Percentiles rank a stretch among this genome's conserved stretches.
Evolutionary conservation across 1,140 invertebrate genomes (phyloP).

Genomic region (Aporrectodea caliginosa): DNA sequence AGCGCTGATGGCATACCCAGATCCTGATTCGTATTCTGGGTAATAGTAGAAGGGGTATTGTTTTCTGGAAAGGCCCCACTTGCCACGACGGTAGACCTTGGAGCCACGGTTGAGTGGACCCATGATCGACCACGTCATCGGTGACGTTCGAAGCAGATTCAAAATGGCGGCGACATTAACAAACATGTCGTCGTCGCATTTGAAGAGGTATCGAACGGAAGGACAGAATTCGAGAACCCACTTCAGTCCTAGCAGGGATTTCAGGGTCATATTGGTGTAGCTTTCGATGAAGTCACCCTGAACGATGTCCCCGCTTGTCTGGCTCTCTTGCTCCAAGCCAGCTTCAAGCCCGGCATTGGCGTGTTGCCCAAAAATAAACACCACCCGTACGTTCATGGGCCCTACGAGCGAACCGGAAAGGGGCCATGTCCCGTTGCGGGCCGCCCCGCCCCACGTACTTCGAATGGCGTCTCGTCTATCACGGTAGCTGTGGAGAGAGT

Average conservation of each 20-base stretch:
- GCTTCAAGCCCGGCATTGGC: conserved; percentile 52
- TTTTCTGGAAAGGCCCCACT: conserved; percentile 52
- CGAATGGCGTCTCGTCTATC: conserved; percentile 22
- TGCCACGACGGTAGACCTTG: conserved; percentile 30
- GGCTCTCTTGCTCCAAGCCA: conserved; percentile 62
- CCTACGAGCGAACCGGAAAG: conserved; percentile 41
- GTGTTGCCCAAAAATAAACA: conserved; percentile 69
- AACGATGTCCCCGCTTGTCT: conserved; percentile 66
- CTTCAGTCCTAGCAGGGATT: conserved; percentile 78
- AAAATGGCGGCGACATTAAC: conserved; percentile 50
- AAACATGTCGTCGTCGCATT: conserved; percentile 60
- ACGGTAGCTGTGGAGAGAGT: conserved; percentile 16
- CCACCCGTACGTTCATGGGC: conserved; percentile 37
- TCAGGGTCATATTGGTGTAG: conserved; percentile 81
- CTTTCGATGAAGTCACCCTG: conserved; percentile 74
- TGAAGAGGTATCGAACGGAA: conserved; percentile 59
- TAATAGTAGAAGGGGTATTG: conserved; percentile 53
- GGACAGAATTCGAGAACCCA: conserved; percentile 67
- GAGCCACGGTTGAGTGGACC: not conserved
- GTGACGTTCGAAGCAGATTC: conserved; percentile 27
- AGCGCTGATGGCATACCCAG: conserved; percentile 50
- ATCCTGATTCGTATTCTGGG: conserved; percentile 56
- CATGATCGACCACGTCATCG: not conserved
- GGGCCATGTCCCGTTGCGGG: not conserved
- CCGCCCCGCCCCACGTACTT: conserved; percentile 24